phyloP scores from a whole-genome alignment of 2,888 invertebrate species.

The Antheraea yamamai region DNA sequence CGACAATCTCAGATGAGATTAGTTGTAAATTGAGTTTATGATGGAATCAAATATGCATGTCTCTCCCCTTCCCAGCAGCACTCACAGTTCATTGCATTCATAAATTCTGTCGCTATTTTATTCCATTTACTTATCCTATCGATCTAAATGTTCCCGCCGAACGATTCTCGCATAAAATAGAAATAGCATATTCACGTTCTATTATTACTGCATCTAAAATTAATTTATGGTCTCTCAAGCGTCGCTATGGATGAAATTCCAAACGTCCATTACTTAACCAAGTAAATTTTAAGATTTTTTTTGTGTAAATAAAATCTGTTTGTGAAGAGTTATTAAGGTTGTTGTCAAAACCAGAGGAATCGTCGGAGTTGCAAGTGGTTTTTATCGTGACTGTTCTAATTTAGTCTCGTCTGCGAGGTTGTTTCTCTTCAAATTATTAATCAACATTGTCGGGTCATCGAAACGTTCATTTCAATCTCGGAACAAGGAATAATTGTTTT shows the following conservation, averaged over 20 bases:
- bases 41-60: constrained; percentile 77
- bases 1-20: constrained; percentile 80
- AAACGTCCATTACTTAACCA: not conserved
- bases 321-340: constrained; percentile 34
- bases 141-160: constrained; percentile 58
- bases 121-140: constrained; percentile 54
- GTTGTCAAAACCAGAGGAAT: constrained; percentile 49
- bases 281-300: constrained; percentile 5
- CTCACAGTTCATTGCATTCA: constrained; percentile 65
- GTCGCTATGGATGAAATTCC: not conserved
- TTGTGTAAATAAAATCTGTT: not conserved
- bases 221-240: not conserved
- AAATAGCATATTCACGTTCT: constrained; percentile 34
- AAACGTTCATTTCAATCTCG: not conserved
- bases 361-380: constrained; percentile 41
- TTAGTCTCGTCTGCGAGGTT: constrained; percentile 26
- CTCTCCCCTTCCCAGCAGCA: constrained; percentile 45
- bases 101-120: constrained; percentile 65
- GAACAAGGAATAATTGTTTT: too few species aligned
- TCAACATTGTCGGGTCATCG: not conserved
- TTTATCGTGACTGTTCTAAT: constrained; percentile 58
- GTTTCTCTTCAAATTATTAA: not conserved
- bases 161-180: constrained; percentile 54
- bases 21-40: constrained; percentile 81
- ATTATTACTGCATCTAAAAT: not conserved